Conservation (phyloP, 2,888 invertebrate genomes). For the Andrena dorsata region DNA sequence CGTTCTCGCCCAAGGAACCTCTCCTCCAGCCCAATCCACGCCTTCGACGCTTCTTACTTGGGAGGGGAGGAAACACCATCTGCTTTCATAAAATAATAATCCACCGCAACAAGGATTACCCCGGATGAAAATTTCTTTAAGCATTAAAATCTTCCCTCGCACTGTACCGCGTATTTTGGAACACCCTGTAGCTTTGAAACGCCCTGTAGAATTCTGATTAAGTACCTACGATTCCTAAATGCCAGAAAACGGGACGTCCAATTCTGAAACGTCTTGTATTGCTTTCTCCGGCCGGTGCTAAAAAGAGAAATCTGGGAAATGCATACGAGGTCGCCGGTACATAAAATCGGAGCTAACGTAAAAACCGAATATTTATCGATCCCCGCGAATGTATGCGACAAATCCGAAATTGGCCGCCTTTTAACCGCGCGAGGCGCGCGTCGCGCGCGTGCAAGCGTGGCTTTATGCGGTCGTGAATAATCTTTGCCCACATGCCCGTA, state of each 20-base stretch:
- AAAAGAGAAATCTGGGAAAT: conserved; percentile 67
- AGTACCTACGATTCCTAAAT: not conserved
- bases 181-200: not conserved
- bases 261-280: conserved; percentile 18
- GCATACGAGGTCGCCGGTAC: conserved; percentile 39
- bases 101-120: not conserved
- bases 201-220: not conserved
- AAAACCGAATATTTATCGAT: conserved; percentile 37
- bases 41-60: conserved; percentile 9
- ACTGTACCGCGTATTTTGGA: not conserved
- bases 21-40: conserved; percentile 3
- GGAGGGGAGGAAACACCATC: not conserved
- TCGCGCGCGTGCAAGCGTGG: not conserved
- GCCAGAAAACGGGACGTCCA: not conserved
- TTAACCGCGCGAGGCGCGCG: not conserved
- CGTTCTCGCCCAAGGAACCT: conserved; percentile 18
- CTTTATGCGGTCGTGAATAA: not conserved
- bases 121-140: not conserved
- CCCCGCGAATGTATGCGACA: not conserved
- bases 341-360: conserved; percentile 24
- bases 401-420: not conserved
- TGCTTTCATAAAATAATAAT: not conserved
- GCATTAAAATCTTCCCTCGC: not conserved
- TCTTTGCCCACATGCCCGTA: no score
- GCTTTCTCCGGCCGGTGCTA: conserved; percentile 59